Percentiles rank a stretch among this genome's conserved stretches.
phyloP scores from a whole-genome alignment of 2,113 vertebrate genomes.

The Dissostichus mawsoni region DNA sequence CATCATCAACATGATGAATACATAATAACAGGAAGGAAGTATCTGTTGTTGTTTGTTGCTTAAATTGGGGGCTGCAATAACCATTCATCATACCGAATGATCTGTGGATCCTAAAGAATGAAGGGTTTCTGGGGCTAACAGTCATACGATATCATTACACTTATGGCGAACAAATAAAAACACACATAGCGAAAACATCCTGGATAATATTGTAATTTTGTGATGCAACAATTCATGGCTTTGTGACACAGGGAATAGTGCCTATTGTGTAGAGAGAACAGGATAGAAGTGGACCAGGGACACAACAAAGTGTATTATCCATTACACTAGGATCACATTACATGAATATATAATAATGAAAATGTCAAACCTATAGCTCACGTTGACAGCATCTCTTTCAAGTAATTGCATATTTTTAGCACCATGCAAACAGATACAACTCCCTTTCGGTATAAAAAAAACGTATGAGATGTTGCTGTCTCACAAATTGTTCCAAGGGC shows the following conservation, averaged over 20 bases:
- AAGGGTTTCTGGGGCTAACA: neutral
- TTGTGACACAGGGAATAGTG: constrained; percentile 21
- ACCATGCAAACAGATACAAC: too few relatives aligned
- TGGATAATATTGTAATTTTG: neutral
- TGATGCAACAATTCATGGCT: too few relatives aligned
- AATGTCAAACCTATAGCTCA: constrained; percentile 45
- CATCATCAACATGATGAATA: constrained; percentile 71
- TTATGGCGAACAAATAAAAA: constrained; percentile 1
- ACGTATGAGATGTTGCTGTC: constrained; percentile 43
- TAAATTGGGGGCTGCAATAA: constrained; percentile 56
- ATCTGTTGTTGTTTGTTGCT: constrained; percentile 56
- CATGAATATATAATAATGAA: constrained; percentile 66
- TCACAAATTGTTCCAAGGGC: constrained; percentile 25
- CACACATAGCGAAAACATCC: neutral
- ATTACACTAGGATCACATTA: constrained; percentile 63
- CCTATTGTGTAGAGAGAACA: constrained; percentile 44
- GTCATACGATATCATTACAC: neutral
- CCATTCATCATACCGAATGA: constrained; percentile 47
- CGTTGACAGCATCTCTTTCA: constrained; percentile 18
- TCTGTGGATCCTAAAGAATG: constrained; percentile 18
- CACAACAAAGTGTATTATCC: constrained; percentile 14
- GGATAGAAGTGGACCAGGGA: constrained; percentile 45
- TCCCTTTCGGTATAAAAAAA: neutral
- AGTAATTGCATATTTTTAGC: neutral
- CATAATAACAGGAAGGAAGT: constrained; percentile 52